phyloP scores from a whole-genome alignment of 2,888 invertebrate genomes.

The Anagyrus pseudococci region DNA sequence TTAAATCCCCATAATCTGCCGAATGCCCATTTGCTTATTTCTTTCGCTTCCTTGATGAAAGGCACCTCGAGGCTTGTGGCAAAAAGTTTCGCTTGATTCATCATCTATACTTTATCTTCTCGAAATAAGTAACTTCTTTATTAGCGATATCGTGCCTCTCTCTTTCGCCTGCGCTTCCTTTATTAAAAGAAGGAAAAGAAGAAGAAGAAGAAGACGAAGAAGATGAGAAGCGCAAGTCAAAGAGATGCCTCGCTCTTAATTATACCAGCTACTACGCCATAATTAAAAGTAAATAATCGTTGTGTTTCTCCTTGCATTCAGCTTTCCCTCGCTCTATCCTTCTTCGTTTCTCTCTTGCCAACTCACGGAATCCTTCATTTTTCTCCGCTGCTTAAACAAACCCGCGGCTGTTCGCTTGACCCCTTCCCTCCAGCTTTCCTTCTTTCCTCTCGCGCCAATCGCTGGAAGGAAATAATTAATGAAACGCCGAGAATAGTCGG shows the following conservation, averaged over 20 bases:
- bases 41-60: no score
- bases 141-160: neutral
- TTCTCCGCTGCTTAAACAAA: no score
- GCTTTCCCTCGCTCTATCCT: neutral
- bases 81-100: neutral
- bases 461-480: slow-evolving; percentile 27
- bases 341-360: neutral
- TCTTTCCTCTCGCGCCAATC: neutral
- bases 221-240: no score
- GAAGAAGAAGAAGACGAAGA: neutral
- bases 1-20: no score
- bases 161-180: neutral
- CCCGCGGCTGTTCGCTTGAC: no score
- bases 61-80: neutral
- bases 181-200: slow-evolving; percentile 2
- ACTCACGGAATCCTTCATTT: slow-evolving; percentile 2
- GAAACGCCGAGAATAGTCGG: neutral
- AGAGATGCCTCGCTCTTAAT: neutral
- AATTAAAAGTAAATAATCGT: slow-evolving; percentile 38
- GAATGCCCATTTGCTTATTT: no score
- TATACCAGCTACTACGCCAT: neutral
- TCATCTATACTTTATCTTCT: neutral
- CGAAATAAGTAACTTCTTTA: slow-evolving; percentile 1
- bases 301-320: neutral
- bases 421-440: no score